phyloP scores from a whole-genome alignment of 37 sponge, comb jelly and placozoan species.

The Agelas oroides region DNA sequence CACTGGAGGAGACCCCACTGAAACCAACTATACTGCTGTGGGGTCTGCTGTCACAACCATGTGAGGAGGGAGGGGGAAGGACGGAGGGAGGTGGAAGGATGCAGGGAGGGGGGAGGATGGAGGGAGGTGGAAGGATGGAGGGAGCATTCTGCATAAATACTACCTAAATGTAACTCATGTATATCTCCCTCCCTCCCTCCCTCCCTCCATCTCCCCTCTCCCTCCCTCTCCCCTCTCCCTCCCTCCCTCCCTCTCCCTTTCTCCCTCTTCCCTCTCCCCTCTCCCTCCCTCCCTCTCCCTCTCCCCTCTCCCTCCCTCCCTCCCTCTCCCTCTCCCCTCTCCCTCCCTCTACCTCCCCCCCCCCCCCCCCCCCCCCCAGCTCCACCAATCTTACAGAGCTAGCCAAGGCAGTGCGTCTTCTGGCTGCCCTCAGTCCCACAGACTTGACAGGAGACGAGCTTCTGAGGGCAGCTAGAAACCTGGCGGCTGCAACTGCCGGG shows the following conservation, averaged over 20 bases:
- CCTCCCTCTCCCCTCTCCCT: constrained; percentile 12
- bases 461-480: constrained; percentile 88
- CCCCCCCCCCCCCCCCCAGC: constrained; percentile 15
- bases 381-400: constrained; percentile 95
- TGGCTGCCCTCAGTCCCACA: constrained; percentile 80
- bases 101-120: too few relatives aligned
- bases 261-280: not conserved
- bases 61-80: constrained; percentile 17
- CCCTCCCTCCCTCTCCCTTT: not conserved
- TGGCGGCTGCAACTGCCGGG: constrained; percentile 92
- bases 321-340: constrained; percentile 1
- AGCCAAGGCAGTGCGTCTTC: constrained; percentile 87
- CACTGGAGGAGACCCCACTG: constrained; percentile 86
- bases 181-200: not conserved
- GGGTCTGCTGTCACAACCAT: constrained; percentile 94
- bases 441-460: constrained; percentile 77
- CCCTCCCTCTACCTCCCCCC: not conserved
- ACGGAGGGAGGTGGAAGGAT: too few relatives aligned
- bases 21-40: constrained; percentile 94
- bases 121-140: not conserved
- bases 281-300: not conserved
- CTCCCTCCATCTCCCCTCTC: constrained; percentile 2
- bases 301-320: not conserved
- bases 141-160: too few relatives aligned
- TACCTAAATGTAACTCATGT: not conserved